Evolutionary conservation across 2,797 vertebrate genomes (phyloP), one percentile per base, ranked within the genome.

Genomic region (Hippoglossus hippoglossus): DNA sequence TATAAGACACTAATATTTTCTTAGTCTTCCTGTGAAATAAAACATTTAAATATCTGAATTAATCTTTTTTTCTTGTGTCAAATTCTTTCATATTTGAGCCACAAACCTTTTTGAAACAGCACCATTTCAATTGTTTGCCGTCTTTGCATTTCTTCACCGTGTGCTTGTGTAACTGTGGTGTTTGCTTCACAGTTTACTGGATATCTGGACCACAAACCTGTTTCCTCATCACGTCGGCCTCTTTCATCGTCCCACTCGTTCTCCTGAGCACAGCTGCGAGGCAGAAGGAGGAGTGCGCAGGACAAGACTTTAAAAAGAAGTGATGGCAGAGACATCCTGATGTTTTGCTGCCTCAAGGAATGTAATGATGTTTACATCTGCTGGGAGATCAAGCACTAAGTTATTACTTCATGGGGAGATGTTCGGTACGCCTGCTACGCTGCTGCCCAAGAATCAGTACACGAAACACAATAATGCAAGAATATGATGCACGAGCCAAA

Each of bases 191-290:
- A 91, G 84, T 93, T 75, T 99, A 98, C 89, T 99, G 98, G 98
- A 92, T 98, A 86, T 95, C 95, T 0, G 97, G 97, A 71, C 95
- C 96, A 12, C 91, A 95, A 74, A 63, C 86, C 24, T 99, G 97
- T 83, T 99, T 96, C 78, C 92, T 96, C 0, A 0, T 94, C 70
- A 96, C 94, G 6, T 92, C 96, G 0, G 92, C 77, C 34, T 89
- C 94, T 10, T 98, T 99, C 82, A 70, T 98, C 54, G 8, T 96
- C 10, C 98, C 98, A 1, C 86, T 99, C 60, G 0, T 87, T 53
- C 89, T 97, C 22, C 94, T 99, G 59, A 70, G 83, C n/a, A 77
- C 31, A 25, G 24, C 94, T 44, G 84, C 77, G 24, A 84, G 73
- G 28, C 67, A 84, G 15, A 94, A 95, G 80, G 89, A 91, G 28